A percentile compares a stretch with the other conserved stretches of the same genome.
These are phyloP conservation scores for Maconellicoccus hirsutus DNA, from an alignment of 1,140 invertebrate species.

Conservation along the genomic window DNA sequence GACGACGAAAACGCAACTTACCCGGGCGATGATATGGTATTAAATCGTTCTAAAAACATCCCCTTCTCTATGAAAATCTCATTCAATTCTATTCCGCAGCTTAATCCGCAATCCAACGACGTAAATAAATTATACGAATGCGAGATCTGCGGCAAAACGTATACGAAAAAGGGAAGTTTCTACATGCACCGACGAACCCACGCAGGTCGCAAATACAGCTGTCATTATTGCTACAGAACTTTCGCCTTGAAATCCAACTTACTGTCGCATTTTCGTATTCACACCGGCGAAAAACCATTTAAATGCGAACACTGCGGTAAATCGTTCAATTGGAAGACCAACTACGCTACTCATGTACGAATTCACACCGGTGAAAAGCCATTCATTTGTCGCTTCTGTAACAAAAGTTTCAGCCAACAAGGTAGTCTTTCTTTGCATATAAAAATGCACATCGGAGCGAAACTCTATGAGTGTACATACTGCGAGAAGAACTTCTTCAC, in stretches of 20 bases:
- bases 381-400: not conserved
- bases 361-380: not conserved
- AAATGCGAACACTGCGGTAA: slow-evolving; percentile 69
- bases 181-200: not conserved
- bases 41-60: too few species aligned
- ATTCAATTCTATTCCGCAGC: not conserved
- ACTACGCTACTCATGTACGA: not conserved
- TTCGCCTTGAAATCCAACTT: slow-evolving; percentile 1
- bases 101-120: not conserved
- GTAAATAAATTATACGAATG: not conserved
- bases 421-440: not conserved
- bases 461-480: not conserved
- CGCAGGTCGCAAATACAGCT: not conserved
- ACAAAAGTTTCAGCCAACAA: not conserved
- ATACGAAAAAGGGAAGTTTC: slow-evolving; percentile 1
- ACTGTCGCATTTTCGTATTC: slow-evolving; percentile 1
- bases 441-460: not conserved
- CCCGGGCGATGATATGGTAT: too few species aligned
- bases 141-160: slow-evolving; percentile 6
- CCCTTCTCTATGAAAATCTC: too few species aligned
- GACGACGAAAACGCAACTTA: not conserved
- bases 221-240: not conserved
- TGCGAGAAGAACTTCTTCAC: not conserved
- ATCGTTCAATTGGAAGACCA: slow-evolving; percentile 64
- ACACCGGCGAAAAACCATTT: not conserved